A percentile compares a stretch with the other conserved stretches of the same genome.
Evolutionary conservation across 2,888 invertebrate genomes (phyloP).

Genomic region (Cephus runcator): DNA sequence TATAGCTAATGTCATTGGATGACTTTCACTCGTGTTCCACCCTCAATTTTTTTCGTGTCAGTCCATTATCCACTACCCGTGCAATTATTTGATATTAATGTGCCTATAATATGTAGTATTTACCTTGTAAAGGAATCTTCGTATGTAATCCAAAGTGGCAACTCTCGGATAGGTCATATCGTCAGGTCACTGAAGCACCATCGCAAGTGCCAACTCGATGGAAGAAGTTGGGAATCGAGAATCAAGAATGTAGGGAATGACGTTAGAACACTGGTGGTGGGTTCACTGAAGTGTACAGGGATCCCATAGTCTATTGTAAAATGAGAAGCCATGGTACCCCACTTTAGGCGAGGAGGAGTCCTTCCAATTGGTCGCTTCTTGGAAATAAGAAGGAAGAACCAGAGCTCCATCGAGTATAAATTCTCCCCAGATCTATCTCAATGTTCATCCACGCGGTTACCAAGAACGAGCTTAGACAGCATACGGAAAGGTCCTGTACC

Average conservation of each 20-base stretch:
- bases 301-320: background rate
- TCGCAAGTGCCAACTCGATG: background rate
- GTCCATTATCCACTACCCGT: background rate
- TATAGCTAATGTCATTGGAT: background rate
- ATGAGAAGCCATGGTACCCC: background rate
- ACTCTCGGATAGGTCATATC: background rate
- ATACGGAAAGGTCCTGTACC: background rate
- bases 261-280: background rate
- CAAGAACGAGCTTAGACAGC: background rate
- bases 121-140: background rate
- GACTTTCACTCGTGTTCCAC: background rate
- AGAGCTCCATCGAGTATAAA: conserved; percentile 35
- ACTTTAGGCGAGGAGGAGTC: background rate
- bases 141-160: background rate
- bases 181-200: background rate
- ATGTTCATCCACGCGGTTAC: conserved; percentile 5
- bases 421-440: conserved; percentile 32
- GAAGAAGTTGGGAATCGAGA: background rate
- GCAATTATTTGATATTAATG: background rate
- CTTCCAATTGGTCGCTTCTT: conserved; percentile 1
- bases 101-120: background rate
- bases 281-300: background rate
- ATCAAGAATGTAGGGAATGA: background rate
- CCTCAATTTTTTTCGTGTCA: background rate
- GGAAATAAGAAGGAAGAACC: conserved; percentile 27